Evolutionary conservation across 2,113 vertebrate species (phyloP).

Genomic region (Takifugu bimaculatus): DNA sequence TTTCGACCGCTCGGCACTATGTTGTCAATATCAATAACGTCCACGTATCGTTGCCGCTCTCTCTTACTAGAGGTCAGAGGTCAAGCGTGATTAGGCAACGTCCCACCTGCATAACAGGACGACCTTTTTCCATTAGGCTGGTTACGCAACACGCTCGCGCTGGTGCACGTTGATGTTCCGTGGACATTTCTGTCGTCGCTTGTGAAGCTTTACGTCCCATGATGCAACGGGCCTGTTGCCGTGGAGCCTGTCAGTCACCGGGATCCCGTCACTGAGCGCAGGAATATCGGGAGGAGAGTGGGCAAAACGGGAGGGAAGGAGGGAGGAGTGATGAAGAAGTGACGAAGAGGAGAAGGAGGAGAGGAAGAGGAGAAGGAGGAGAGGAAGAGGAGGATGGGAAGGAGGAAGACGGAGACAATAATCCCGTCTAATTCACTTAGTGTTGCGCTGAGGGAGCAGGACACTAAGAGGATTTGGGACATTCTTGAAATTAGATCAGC

Average conservation of each 20-base stretch:
- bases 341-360: constrained; percentile 41
- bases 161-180: constrained; percentile 5
- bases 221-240: constrained; percentile 43
- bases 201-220: constrained; percentile 63
- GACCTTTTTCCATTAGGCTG: neutral
- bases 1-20: too few species aligned
- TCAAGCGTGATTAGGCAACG: constrained; percentile 20
- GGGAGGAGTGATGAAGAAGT: constrained; percentile 29
- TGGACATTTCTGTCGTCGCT: constrained; percentile 44
- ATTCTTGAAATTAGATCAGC: constrained; percentile 85
- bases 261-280: constrained; percentile 31
- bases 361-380: too few species aligned
- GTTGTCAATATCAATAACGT: too few species aligned
- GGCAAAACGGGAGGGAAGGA: neutral
- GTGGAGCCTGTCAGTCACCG: constrained; percentile 70
- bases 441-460: constrained; percentile 75
- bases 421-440: constrained; percentile 85
- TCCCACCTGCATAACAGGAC: constrained; percentile 14
- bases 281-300: constrained; percentile 64
- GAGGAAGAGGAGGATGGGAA: constrained; percentile 36
- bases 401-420: constrained; percentile 69
- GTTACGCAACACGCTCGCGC: constrained; percentile 1
- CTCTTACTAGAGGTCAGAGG: too few species aligned
- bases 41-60: too few species aligned
- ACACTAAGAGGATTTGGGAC: constrained; percentile 83